These are phyloP conservation scores for Champsocephalus gunnari DNA, from an alignment of 2,797 vertebrate species.

Conservation along the genomic window DNA sequence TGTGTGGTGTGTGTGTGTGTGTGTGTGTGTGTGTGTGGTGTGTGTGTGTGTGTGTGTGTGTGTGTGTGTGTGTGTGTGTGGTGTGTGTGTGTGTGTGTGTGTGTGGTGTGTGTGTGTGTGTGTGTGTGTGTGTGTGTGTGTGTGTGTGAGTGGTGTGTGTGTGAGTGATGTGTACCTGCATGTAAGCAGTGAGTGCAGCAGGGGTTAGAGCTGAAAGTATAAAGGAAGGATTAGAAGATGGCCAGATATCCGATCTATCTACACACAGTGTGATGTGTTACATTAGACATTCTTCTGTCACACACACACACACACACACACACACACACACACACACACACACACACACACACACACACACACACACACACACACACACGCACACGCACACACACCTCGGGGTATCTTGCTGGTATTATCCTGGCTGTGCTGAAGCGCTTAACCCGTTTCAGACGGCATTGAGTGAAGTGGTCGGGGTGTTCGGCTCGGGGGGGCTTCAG, in stretches of 20 bases:
- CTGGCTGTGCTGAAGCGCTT: slow-evolving; percentile 2
- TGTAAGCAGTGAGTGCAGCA: slow-evolving; percentile 49
- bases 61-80: too few species aligned
- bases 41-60: too few species aligned
- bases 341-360: slow-evolving; percentile 4
- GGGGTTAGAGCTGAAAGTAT: slow-evolving; percentile 36
- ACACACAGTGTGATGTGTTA: slow-evolving; percentile 19
- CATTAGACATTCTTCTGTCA: slow-evolving; percentile 31
- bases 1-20: too few species aligned
- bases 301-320: neutral
- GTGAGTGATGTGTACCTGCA: slow-evolving; percentile 48
- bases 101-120: too few species aligned
- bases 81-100: too few species aligned
- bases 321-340: slow-evolving; percentile 9
- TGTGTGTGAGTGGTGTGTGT: too few species aligned
- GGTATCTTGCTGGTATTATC: slow-evolving; percentile 21
- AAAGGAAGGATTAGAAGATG: slow-evolving; percentile 51
- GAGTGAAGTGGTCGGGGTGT: slow-evolving; percentile 1
- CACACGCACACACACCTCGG: neutral
- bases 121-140: too few species aligned
- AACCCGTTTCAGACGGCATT: slow-evolving; percentile 21
- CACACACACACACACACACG: slow-evolving; percentile 4
- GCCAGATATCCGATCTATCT: slow-evolving; percentile 48
- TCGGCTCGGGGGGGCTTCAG: neutral
- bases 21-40: too few species aligned